These are phyloP conservation scores for Clarias laeviceps DNA, from an alignment of 2,797 vertebrate genomes.

Conservation along the genomic window DNA sequence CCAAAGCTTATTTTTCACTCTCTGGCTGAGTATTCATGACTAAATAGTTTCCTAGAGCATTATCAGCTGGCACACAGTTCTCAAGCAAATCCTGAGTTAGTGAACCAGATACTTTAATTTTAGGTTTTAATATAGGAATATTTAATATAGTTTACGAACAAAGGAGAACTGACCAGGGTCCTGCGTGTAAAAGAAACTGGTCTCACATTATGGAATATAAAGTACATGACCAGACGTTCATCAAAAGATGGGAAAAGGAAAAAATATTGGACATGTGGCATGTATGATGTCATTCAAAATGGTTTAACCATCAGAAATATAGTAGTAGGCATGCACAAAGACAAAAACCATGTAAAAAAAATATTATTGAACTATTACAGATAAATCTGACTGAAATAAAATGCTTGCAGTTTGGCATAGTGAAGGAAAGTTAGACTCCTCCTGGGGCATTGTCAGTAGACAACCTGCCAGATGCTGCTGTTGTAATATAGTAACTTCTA, in stretches of 20 bases:
- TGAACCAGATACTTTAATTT: not conserved
- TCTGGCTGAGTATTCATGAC: not conserved
- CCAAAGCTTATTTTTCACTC: not conserved
- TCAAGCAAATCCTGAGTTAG: conserved; percentile 20
- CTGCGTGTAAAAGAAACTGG: conserved; percentile 28
- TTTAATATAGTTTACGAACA: not conserved
- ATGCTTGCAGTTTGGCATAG: not conserved
- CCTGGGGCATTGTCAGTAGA: not conserved
- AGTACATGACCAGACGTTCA: conserved; percentile 5
- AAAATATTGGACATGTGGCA: conserved; percentile 29
- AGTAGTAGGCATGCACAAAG: not conserved
- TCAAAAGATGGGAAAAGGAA: conserved; percentile 12
- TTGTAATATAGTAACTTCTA: not conserved
- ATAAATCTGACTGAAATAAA: not conserved
- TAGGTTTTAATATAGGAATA: not conserved
- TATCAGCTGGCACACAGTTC: conserved; percentile 19
- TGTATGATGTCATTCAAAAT: conserved; percentile 51
- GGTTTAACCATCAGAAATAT: conserved; percentile 54
- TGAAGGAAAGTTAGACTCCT: not conserved
- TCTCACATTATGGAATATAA: conserved; percentile 40
- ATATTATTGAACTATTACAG: not conserved
- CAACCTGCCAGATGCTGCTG: not conserved
- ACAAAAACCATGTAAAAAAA: not conserved
- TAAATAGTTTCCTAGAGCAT: conserved; percentile 24
- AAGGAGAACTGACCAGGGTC: conserved; percentile 3